These are phyloP conservation scores for Liposcelis brunnea DNA, from an alignment of 2,888 invertebrate genomes.

Conservation along the genomic window DNA sequence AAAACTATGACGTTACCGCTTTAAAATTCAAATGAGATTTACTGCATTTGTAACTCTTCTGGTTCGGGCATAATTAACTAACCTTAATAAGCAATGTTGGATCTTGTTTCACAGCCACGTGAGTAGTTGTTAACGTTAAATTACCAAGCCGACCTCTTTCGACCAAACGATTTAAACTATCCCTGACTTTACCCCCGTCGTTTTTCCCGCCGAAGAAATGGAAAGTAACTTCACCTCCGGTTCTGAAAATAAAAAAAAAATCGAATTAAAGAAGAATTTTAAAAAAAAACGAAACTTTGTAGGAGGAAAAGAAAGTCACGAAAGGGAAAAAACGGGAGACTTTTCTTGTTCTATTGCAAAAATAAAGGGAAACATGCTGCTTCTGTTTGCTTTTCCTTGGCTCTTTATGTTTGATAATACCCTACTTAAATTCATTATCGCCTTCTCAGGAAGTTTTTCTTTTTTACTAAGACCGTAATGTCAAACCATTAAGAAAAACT, in stretches of 20 bases:
- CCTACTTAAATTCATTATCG: too few species aligned
- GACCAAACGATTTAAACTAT: slow-evolving; percentile 38
- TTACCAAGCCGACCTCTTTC: slow-evolving; percentile 41
- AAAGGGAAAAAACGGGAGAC: too few species aligned
- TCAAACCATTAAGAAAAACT: too few species aligned
- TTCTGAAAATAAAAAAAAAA: slow-evolving; percentile 14
- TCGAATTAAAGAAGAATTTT: neutral
- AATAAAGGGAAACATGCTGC: too few species aligned
- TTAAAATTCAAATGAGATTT: too few species aligned
- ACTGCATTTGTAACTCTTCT: too few species aligned
- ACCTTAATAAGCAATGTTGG: slow-evolving; percentile 21
- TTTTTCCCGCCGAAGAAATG: slow-evolving; percentile 31
- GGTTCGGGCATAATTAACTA: neutral
- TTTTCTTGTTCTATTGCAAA: too few species aligned
- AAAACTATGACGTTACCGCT: too few species aligned
- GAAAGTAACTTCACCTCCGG: slow-evolving; percentile 25
- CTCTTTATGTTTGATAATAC: too few species aligned
- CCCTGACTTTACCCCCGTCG: slow-evolving; percentile 34
- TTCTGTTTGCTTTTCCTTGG: too few species aligned
- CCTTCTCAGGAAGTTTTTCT: too few species aligned
- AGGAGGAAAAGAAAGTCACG: neutral
- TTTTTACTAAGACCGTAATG: too few species aligned
- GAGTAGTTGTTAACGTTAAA: slow-evolving; percentile 42
- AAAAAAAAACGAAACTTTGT: neutral
- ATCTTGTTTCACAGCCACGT: slow-evolving; percentile 51